phyloP scores from a whole-genome alignment of 2,797 vertebrate genomes.

The Limosa lapponica region DNA sequence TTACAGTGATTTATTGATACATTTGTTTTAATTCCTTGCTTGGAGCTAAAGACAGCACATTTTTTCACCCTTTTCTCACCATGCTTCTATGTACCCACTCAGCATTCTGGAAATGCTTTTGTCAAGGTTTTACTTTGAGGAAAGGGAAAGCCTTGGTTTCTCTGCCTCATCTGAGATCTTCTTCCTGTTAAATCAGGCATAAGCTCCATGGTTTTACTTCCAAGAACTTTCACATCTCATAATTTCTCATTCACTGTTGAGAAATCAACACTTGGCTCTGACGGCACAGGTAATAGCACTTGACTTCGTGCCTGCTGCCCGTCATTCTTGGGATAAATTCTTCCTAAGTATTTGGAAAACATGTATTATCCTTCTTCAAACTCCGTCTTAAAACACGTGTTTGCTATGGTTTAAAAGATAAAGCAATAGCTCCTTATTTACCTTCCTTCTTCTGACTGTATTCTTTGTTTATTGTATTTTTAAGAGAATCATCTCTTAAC shows the following conservation, averaged over 20 bases:
- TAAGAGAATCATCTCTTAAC: neutral
- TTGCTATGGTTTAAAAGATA: neutral
- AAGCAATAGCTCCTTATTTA: neutral
- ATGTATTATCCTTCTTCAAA: neutral
- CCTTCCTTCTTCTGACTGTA: neutral
- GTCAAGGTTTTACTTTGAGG: neutral
- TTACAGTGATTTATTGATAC: neutral
- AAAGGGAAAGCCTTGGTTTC: neutral
- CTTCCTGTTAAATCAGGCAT: neutral
- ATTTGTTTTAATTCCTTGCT: neutral
- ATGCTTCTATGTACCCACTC: neutral
- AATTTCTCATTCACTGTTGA: neutral
- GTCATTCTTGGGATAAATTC: neutral
- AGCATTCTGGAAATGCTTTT: neutral
- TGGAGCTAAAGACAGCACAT: neutral
- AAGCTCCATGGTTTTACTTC: neutral
- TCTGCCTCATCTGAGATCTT: neutral
- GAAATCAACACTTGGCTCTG: neutral
- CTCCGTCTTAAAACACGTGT: rapidly evolving
- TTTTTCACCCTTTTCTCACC: neutral
- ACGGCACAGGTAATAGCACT: neutral
- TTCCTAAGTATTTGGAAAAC: neutral
- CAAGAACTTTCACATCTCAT: neutral
- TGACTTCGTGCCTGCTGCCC: neutral
- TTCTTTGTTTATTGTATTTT: neutral